These are phyloP conservation scores for Drosophila formosana DNA, from an alignment of 2,888 invertebrate genomes.

Conservation along the genomic window DNA sequence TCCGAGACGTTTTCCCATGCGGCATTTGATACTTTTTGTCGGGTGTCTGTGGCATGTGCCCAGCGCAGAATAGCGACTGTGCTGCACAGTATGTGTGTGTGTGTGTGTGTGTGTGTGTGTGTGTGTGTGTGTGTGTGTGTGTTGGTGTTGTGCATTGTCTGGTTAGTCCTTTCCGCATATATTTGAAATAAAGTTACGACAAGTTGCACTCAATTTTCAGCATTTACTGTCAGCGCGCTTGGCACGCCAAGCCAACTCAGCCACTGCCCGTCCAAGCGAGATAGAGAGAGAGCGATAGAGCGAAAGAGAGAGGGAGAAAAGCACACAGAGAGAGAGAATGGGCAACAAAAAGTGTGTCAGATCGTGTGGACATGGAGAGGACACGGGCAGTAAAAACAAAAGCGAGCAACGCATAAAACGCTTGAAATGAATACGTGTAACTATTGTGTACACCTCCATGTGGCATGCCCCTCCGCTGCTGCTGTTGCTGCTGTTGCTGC, in stretches of 20 bases:
- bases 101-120: constrained; percentile 32
- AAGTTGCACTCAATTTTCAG: constrained; percentile 82
- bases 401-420: constrained; percentile 70
- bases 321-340: constrained; percentile 27
- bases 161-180: constrained; percentile 78
- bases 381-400: constrained; percentile 54
- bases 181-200: constrained; percentile 80
- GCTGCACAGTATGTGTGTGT: constrained; percentile 23
- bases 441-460: constrained; percentile 47
- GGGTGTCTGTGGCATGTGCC: constrained; percentile 27
- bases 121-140: no score
- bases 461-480: not conserved
- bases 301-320: not conserved
- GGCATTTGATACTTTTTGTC: constrained; percentile 32
- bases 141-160: constrained; percentile 70
- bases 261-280: not conserved
- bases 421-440: constrained; percentile 76
- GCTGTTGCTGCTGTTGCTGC: not conserved
- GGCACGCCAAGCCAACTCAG: constrained; percentile 56
- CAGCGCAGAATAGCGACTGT: no score
- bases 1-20: not conserved
- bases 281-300: not conserved
- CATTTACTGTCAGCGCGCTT: constrained; percentile 76
- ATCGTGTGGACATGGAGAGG: constrained; percentile 45
- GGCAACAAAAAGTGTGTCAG: constrained; percentile 65